These are phyloP conservation scores for Dasyprocta punctata DNA, from an alignment of 2,113 vertebrate species.

Conservation along the genomic window DNA sequence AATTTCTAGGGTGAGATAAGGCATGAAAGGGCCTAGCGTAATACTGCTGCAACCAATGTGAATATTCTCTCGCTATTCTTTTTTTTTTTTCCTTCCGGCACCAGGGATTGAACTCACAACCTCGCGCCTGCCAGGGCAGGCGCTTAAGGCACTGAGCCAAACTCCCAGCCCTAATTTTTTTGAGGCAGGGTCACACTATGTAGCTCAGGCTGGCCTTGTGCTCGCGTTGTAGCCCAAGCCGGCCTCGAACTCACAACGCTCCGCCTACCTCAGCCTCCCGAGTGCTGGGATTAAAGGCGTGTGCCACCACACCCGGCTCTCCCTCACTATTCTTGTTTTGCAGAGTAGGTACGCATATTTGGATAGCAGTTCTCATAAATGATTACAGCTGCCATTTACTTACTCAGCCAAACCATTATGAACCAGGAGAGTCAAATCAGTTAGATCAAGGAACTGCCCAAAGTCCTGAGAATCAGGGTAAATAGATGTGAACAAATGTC, in stretches of 20 bases:
- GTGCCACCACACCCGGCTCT: no score
- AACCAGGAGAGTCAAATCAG: background rate
- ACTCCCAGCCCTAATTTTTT: no score
- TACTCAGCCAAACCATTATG: background rate
- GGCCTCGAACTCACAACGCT: no score
- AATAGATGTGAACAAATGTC: background rate
- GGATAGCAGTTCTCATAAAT: background rate
- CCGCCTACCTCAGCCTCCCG: no score
- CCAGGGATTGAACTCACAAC: no score
- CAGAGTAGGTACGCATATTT: background rate
- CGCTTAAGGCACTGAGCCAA: no score
- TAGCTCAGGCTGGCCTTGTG: no score
- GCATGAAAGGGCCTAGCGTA: background rate
- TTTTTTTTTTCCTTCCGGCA: no score
- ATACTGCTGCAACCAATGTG: background rate
- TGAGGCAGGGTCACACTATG: no score
- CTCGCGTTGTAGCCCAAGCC: no score
- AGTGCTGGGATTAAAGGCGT: no score
- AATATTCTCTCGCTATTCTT: background rate
- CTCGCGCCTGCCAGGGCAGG: no score
- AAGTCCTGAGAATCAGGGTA: background rate
- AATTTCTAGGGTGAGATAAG: conserved; percentile 28
- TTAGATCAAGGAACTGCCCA: background rate
- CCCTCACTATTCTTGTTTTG: background rate
- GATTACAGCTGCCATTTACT: background rate